Percentiles rank a stretch among this genome's conserved stretches.
Evolutionary conservation across 2,888 invertebrate species (phyloP).

Genomic region (Conops quadrifasciatus): DNA sequence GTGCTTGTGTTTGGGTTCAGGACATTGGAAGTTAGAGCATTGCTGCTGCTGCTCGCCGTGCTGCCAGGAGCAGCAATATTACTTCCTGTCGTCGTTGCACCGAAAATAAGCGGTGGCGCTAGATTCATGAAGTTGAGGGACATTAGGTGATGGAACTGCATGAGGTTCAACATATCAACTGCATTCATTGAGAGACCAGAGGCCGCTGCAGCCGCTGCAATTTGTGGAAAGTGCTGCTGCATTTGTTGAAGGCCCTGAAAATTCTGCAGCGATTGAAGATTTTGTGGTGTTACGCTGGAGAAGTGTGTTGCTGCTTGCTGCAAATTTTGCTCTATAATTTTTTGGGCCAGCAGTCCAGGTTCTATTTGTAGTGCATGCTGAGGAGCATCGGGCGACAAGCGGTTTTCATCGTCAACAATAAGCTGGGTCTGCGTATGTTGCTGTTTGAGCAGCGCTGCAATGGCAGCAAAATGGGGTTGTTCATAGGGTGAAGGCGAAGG

Average conservation of each 20-base stretch:
- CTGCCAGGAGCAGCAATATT: conserved; percentile 67
- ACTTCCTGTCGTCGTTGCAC: conserved; percentile 46
- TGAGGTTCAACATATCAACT: conserved; percentile 84
- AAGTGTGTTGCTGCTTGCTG: conserved; percentile 41
- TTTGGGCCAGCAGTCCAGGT: conserved; percentile 35
- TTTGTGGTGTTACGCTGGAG: conserved; percentile 42
- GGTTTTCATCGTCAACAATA: background rate
- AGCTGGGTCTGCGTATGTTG: conserved; percentile 44
- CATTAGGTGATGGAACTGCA: conserved; percentile 91
- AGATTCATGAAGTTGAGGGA: conserved; percentile 93
- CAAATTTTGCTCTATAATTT: conserved; percentile 40
- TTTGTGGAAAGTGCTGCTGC: conserved; percentile 57
- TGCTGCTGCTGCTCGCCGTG: background rate
- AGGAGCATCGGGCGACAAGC: conserved; percentile 39
- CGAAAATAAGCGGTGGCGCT: conserved; percentile 77
- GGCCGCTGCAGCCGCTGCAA: conserved; percentile 49
- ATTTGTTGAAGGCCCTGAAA: conserved; percentile 56
- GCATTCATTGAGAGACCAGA: conserved; percentile 78
- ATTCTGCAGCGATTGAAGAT: conserved; percentile 56
- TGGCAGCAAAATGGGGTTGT: conserved; percentile 48
- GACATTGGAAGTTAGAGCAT: background rate
- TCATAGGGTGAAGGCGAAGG: conserved; percentile 67
- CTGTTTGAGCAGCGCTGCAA: conserved; percentile 53
- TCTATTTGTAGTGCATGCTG: conserved; percentile 39
- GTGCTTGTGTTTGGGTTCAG: background rate